Base-by-base conservation (phyloP, 2,113 vertebrate species). In the Ochotona curzoniae region DNA sequence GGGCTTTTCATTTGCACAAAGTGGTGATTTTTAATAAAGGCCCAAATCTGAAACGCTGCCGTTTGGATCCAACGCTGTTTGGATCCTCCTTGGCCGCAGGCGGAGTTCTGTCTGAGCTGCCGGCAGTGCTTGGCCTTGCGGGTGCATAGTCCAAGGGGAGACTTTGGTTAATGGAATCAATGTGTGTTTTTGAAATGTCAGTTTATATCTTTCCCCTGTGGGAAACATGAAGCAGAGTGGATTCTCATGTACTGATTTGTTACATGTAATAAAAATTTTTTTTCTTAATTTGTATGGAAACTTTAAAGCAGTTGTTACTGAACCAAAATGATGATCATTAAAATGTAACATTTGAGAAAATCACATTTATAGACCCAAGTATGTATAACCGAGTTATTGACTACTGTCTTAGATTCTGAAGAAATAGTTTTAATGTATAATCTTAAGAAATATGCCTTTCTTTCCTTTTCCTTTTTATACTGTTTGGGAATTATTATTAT, bases 261-360 rank as follows among this genome's bases (percentile, higher is more conserved):
- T 87, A 83, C 83, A 67, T 47, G 12, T 74, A 61, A 88, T 23
- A 49, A 84, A 60, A 86, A 5, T 54, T 47, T 75, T 32, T 54
- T 81, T 87, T 87, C 47, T 91, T 73, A 11, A 73, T 86, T 87
- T 32, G 32, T 57, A 18, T 51, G 64, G 15, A 66, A 0, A 23
- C 86, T 80, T 94, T 66, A 94, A 94, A 86, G 23, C 28, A 83
- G 92, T 25, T 67, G 70, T 89, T 92, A 47, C 78, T 88, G 70
- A 93, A 85, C 11, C 18, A 87, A 5, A 93, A 67, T 74, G 38
- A 66, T 60, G 8, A 5, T 64, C 18, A 28, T 67, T 64, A 44
- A 20, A 86, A 44, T 15, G 35, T 83, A 85, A 69, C 32, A 69
- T 73, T 92, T 44, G 49, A 82, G 79, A 78, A 93, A 78, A 74